These are phyloP conservation scores for Drosophila pruinosa DNA, from an alignment of 1,140 invertebrate species.

Conservation along the genomic window DNA sequence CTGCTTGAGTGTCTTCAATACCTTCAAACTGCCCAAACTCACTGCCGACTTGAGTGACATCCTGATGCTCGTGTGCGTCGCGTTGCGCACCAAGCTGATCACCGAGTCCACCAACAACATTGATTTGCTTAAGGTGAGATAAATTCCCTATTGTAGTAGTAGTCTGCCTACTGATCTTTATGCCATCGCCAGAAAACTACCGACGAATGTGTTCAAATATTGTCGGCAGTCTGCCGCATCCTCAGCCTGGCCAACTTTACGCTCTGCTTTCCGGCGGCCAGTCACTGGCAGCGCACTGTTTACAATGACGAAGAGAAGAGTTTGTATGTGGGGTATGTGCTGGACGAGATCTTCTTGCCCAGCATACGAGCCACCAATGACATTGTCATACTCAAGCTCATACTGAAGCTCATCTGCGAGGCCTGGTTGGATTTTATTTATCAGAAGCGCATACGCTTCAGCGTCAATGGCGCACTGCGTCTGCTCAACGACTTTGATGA, in stretches of 20 bases:
- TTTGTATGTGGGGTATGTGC: constrained; percentile 74
- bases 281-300: constrained; percentile 85
- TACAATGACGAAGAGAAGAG: constrained; percentile 73
- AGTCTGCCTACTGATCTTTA: not conserved
- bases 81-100: constrained; percentile 90
- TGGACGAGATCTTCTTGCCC: constrained; percentile 88
- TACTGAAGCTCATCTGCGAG: constrained; percentile 91
- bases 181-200: constrained; percentile 85
- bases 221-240: constrained; percentile 88
- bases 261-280: constrained; percentile 88
- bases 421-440: constrained; percentile 93
- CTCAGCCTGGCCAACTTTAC: constrained; percentile 89
- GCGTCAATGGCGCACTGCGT: constrained; percentile 84
- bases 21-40: constrained; percentile 85
- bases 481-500: constrained; percentile 89
- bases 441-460: constrained; percentile 90
- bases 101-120: constrained; percentile 90
- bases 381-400: constrained; percentile 88
- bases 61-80: constrained; percentile 86
- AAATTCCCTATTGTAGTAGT: no score
- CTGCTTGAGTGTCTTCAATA: constrained; percentile 86
- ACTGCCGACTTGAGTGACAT: constrained; percentile 83
- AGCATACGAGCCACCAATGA: constrained; percentile 89
- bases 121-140: constrained; percentile 87
- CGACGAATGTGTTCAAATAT: constrained; percentile 87